Percentiles rank a stretch among this genome's conserved stretches.
Conservation (phyloP, 2,888 invertebrate genomes). For the Pasiphila rectangulata region DNA sequence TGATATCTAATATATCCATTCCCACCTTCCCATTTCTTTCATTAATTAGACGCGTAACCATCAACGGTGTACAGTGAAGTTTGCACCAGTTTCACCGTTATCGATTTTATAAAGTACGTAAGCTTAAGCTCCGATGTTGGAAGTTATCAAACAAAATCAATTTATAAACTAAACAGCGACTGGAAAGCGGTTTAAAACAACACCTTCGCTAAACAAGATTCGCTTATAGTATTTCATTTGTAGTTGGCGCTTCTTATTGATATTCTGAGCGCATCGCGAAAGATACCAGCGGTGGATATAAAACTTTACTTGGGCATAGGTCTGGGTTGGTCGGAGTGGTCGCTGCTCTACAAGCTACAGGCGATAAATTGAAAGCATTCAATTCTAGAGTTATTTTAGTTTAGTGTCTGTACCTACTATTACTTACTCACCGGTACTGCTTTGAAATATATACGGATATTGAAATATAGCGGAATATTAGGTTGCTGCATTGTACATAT, state of each 20-base stretch:
- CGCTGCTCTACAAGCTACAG: constrained; percentile 33
- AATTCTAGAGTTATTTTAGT: constrained; percentile 9
- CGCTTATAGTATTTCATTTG: constrained; percentile 59
- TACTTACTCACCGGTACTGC: constrained; percentile 7
- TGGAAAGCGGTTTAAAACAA: constrained; percentile 43
- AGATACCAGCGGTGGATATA: constrained; percentile 65
- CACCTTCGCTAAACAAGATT: constrained; percentile 48
- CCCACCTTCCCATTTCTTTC: no score
- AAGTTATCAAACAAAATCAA: constrained; percentile 35
- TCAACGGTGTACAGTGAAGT: no score
- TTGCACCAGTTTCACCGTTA: constrained; percentile 20
- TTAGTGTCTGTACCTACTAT: constrained; percentile 1
- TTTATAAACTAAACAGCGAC: constrained; percentile 36
- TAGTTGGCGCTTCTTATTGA: constrained; percentile 61
- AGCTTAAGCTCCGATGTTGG: constrained; percentile 27
- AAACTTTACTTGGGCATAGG: constrained; percentile 52
- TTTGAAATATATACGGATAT: constrained; percentile 8
- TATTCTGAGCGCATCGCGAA: constrained; percentile 58
- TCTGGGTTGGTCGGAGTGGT: constrained; percentile 34
- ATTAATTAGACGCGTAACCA: no score
- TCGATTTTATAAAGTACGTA: constrained; percentile 29
- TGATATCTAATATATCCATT: no score
- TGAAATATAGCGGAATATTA: constrained; percentile 8
- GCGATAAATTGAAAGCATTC: constrained; percentile 21
- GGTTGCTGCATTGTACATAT: constrained; percentile 1